Conservation (phyloP, 2,113 vertebrate genomes). For the Myotis davidii region DNA sequence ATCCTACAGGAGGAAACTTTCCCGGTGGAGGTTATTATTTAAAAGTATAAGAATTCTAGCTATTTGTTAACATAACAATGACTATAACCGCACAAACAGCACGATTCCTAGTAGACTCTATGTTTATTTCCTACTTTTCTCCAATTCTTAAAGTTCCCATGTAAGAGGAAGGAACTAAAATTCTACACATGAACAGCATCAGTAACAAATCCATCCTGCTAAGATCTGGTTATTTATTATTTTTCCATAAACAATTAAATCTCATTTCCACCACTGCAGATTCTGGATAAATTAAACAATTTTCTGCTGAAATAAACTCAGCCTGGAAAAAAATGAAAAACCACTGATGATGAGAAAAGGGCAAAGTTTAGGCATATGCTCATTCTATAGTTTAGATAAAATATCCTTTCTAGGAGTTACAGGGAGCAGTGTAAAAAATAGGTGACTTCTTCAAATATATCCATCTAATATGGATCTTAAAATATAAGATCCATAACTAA, state of each 20-base stretch:
- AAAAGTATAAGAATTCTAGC: conserved; percentile 5
- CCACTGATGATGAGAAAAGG: neutral
- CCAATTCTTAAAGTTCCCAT: neutral
- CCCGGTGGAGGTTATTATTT: conserved; percentile 21
- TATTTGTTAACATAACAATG: neutral
- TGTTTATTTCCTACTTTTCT: conserved; percentile 40
- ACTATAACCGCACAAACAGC: neutral
- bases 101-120: neutral
- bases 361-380: neutral
- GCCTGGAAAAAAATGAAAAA: neutral
- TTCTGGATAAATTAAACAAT: neutral
- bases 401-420: neutral
- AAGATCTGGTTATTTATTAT: neutral
- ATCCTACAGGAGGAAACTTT: neutral
- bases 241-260: neutral
- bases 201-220: neutral
- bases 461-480: neutral
- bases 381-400: neutral
- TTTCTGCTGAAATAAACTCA: neutral
- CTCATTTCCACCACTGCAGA: neutral
- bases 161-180: neutral
- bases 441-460: neutral
- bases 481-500: neutral
- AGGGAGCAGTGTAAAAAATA: neutral
- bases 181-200: neutral